A percentile compares a stretch with the other conserved stretches of the same genome.
Conservation (phyloP, 2,888 invertebrate species). For the Stratiomys singularior region DNA sequence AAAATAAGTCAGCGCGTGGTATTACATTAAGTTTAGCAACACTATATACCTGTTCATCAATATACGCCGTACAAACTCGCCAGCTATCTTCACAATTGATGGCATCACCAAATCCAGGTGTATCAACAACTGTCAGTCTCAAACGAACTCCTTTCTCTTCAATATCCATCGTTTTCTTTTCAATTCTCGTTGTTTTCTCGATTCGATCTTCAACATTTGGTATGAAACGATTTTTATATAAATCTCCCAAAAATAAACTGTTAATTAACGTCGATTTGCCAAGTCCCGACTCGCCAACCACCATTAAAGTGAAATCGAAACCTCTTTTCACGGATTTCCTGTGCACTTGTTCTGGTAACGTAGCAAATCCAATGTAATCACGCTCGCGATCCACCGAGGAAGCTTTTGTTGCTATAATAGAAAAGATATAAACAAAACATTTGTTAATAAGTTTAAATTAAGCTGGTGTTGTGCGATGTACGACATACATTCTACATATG, state of each 20-base stretch:
- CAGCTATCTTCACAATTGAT: conserved; percentile 95
- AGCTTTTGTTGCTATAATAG: conserved; percentile 60
- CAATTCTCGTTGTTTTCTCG: conserved; percentile 77
- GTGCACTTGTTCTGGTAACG: conserved; percentile 95
- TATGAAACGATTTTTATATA: conserved; percentile 87
- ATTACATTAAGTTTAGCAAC: neutral
- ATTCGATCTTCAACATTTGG: conserved; percentile 70
- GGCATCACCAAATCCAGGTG: conserved; percentile 95
- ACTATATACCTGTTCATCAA: conserved; percentile 79
- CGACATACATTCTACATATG: neutral
- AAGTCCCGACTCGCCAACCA: conserved; percentile 92
- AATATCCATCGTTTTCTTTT: conserved; percentile 86
- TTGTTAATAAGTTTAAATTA: conserved; percentile 25
- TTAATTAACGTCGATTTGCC: conserved; percentile 96
- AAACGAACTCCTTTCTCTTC: conserved; percentile 90
- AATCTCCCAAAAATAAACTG: conserved; percentile 91
- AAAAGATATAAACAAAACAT: neutral
- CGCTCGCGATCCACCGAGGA: conserved; percentile 69
- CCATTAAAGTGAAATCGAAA: conserved; percentile 97
- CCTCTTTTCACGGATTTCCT: conserved; percentile 96
- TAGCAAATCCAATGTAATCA: conserved; percentile 94
- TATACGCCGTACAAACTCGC: conserved; percentile 90
- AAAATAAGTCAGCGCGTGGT: neutral
- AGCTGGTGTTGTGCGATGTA: neutral
- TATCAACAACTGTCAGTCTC: conserved; percentile 91